These are phyloP conservation scores for Ostrea denselamellosa DNA, from an alignment of 1,140 invertebrate species.

Conservation along the genomic window DNA sequence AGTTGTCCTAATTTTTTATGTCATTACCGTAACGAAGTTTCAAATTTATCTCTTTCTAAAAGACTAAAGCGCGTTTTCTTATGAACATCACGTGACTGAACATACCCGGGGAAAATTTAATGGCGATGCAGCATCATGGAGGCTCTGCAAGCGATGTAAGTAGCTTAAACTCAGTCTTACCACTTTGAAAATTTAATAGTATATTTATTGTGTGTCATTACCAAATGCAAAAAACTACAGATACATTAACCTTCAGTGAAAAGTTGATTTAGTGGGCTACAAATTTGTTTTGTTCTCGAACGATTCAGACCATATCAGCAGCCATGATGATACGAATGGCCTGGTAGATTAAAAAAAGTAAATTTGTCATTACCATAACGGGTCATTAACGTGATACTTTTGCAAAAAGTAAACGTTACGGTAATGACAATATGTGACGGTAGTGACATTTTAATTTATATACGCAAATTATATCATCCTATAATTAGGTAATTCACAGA, in stretches of 20 bases:
- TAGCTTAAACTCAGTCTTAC: neutral
- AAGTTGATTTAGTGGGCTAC: neutral
- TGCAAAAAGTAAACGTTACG: neutral
- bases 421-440: slow-evolving; percentile 21
- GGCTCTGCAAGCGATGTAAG: neutral
- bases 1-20: slow-evolving; percentile 15
- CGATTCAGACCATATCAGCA: slow-evolving; percentile 7
- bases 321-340: neutral
- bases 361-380: slow-evolving; percentile 3
- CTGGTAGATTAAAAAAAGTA: neutral
- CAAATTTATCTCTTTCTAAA: neutral
- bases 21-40: neutral
- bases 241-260: neutral
- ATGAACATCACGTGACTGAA: neutral
- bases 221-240: slow-evolving; percentile 8
- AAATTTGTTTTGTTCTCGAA: neutral
- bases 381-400: slow-evolving; percentile 1
- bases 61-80: neutral
- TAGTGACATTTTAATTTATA: slow-evolving; percentile 8
- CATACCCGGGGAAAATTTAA: neutral
- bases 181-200: slow-evolving; percentile 1
- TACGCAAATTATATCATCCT: neutral
- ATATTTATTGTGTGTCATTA: slow-evolving; percentile 10
- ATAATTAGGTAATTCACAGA: neutral
- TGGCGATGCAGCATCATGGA: neutral